phyloP scores from a whole-genome alignment of 2,888 invertebrate species.

The Ichneumoninae sp. region DNA sequence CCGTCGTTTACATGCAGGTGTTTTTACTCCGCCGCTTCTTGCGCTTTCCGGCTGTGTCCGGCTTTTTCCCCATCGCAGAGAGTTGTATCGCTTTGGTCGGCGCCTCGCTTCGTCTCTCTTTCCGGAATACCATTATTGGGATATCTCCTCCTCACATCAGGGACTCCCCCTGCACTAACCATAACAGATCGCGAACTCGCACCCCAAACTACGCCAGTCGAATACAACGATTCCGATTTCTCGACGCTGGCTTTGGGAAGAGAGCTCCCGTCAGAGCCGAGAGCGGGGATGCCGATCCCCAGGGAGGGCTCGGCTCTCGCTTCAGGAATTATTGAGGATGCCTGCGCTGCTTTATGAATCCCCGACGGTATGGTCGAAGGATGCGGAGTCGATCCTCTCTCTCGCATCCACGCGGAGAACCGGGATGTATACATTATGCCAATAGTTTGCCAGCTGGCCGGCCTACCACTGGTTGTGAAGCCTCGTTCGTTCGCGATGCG shows the following conservation, averaged over 20 bases:
- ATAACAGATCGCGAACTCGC: constrained; percentile 16
- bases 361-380: constrained; percentile 21
- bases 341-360: constrained; percentile 36
- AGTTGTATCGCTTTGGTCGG: not conserved
- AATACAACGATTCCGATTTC: constrained; percentile 45
- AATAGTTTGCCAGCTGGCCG: constrained; percentile 2
- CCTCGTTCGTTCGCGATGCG: not conserved
- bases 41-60: not conserved
- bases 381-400: constrained; percentile 38
- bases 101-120: not conserved
- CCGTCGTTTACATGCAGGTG: not conserved
- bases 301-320: constrained; percentile 18
- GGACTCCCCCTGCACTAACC: not conserved
- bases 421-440: not conserved
- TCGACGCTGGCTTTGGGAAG: not conserved
- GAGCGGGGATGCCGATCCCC: constrained; percentile 1
- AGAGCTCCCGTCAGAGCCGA: not conserved
- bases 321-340: constrained; percentile 50
- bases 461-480: not conserved
- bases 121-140: constrained; percentile 9
- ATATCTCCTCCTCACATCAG: not conserved
- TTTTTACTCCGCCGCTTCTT: not conserved
- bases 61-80: not conserved
- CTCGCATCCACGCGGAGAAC: constrained; percentile 4
- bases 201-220: constrained; percentile 18